phyloP scores from a whole-genome alignment of 2,888 invertebrate genomes.

The Caenorhabditis sp. region DNA sequence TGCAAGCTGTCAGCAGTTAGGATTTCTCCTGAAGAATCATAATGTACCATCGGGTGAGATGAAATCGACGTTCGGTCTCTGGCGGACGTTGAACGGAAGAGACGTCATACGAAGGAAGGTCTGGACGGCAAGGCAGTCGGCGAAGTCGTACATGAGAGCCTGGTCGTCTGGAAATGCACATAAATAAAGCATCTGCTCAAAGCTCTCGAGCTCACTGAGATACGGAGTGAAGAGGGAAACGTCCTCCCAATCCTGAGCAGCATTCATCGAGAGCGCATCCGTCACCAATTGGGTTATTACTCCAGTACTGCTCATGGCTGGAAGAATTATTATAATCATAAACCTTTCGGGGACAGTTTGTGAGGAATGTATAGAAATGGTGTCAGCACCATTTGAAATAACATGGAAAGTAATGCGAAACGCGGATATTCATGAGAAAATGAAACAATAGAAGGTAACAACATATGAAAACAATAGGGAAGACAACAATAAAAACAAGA shows the following conservation, averaged over 20 bases:
- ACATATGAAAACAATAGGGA: conserved; percentile 18
- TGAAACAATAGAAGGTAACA: background rate
- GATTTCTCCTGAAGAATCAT: too few species aligned
- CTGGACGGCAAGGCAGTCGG: conserved; percentile 92
- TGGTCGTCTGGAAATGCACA: conserved; percentile 93
- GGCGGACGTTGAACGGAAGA: conserved; percentile 88
- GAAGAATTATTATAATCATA: too few species aligned
- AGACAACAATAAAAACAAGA: conserved; percentile 17
- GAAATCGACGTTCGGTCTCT: conserved; percentile 92
- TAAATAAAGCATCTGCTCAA: too few species aligned
- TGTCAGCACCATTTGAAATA: background rate
- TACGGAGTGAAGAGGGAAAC: conserved; percentile 71
- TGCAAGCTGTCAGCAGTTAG: too few species aligned
- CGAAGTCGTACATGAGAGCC: conserved; percentile 92
- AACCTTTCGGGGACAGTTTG: too few species aligned
- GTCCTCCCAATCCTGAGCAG: conserved; percentile 73
- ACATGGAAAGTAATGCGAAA: background rate
- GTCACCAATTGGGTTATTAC: conserved; percentile 65
- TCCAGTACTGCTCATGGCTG: conserved; percentile 54
- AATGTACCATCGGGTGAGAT: conserved; percentile 88
- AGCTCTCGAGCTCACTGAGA: conserved; percentile 59
- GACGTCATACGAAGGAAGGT: conserved; percentile 94
- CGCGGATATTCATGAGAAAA: conserved; percentile 15
- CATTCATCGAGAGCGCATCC: conserved; percentile 65
- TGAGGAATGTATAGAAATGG: background rate